A percentile compares a stretch with the other conserved stretches of the same genome.
phyloP scores from a whole-genome alignment of 2,113 vertebrate species.

The Ctenomys sociabilis region DNA sequence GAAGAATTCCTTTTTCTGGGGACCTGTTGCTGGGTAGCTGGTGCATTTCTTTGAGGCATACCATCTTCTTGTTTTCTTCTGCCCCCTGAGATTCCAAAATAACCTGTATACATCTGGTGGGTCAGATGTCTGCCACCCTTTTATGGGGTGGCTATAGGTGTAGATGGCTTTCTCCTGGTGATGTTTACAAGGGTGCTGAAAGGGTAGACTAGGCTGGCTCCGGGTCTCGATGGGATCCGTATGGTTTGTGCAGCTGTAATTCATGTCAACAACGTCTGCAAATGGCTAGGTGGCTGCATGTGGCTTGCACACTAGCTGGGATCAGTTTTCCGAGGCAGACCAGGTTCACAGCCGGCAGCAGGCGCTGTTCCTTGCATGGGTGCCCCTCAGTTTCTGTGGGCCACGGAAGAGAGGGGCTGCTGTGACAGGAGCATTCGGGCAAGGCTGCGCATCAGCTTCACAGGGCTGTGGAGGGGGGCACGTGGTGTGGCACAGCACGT shows the following conservation, averaged over 20 bases:
- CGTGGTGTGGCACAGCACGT: background rate
- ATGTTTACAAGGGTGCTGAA: background rate
- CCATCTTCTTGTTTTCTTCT: background rate
- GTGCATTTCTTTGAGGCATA: background rate
- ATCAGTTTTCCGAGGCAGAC: background rate
- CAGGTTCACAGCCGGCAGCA: background rate
- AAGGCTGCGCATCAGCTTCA: background rate
- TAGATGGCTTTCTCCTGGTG: background rate
- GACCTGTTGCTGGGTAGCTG: background rate
- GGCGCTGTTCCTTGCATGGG: background rate
- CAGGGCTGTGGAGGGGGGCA: background rate
- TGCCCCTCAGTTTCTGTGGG: background rate
- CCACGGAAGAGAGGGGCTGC: background rate
- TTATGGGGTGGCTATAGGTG: background rate
- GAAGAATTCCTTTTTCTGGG: background rate
- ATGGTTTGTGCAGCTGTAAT: background rate
- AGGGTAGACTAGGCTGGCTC: background rate
- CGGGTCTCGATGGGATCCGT: no score
- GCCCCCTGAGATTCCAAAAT: background rate
- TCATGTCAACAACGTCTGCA: no score
- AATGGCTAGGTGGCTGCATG: background rate
- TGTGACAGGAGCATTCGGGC: no score
- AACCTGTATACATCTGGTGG: background rate
- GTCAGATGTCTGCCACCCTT: background rate
- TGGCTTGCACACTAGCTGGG: no score